Evolutionary conservation across 2,888 invertebrate genomes (phyloP).

Genomic region (Ormia ochracea): DNA sequence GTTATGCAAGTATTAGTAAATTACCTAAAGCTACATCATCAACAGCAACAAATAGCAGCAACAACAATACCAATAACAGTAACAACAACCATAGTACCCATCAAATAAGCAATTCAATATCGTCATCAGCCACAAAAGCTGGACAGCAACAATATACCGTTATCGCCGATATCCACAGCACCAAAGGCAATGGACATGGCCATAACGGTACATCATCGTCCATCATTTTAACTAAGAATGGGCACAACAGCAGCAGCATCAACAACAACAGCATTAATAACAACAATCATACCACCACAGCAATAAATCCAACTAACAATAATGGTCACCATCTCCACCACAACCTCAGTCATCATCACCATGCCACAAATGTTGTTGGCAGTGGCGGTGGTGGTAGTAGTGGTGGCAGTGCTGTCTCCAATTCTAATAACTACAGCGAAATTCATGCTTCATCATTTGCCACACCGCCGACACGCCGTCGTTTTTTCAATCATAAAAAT

Average conservation of each 20-base stretch:
- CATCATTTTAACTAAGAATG: conserved; percentile 47
- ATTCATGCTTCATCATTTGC: conserved; percentile 83
- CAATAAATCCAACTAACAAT: conserved; percentile 66
- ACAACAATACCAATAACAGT: conserved; percentile 40
- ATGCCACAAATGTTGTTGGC: conserved; percentile 10
- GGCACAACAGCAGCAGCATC: conserved; percentile 44
- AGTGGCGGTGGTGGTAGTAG: neutral
- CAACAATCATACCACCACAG: conserved; percentile 37
- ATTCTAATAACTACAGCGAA: conserved; percentile 72
- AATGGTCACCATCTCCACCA: conserved; percentile 57
- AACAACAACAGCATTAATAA: no score
- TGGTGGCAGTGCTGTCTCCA: neutral
- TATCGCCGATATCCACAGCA: conserved; percentile 65
- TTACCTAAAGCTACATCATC: conserved; percentile 69
- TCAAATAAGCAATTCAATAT: conserved; percentile 50
- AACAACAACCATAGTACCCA: no score
- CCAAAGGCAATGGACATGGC: conserved; percentile 51
- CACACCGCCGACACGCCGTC: conserved; percentile 85
- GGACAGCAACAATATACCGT: conserved; percentile 64
- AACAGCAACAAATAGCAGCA: conserved; percentile 57
- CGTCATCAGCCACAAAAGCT: conserved; percentile 42
- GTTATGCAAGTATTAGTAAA: conserved; percentile 74
- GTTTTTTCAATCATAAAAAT: conserved; percentile 89
- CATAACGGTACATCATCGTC: conserved; percentile 47
- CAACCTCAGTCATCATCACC: conserved; percentile 4